Conservation (phyloP, 2,113 vertebrate species). For the Phodopus roborovskii region DNA sequence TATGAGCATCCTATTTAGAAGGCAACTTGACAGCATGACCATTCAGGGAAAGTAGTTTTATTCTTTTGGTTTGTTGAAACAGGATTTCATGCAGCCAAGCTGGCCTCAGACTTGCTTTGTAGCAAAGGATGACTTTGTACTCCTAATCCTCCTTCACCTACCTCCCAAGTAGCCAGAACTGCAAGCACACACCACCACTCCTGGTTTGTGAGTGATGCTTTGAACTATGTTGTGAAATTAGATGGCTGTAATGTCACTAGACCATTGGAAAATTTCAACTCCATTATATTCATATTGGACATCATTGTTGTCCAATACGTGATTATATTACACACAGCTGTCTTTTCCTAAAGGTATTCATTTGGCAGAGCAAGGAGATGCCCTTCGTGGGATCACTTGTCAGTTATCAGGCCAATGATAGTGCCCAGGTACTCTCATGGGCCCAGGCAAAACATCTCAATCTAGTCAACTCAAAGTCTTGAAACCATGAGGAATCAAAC, state of each 20-base stretch:
- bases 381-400: not conserved
- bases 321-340: not conserved
- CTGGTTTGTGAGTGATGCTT: not conserved
- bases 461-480: not conserved
- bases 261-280: not conserved
- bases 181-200: not conserved
- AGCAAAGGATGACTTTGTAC: not conserved
- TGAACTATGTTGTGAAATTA: not conserved
- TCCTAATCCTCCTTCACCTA: not conserved
- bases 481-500: not conserved
- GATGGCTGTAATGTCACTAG: not conserved
- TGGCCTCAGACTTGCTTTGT: not conserved
- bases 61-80: not conserved
- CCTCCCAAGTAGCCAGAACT: not conserved
- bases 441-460: not conserved
- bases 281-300: not conserved
- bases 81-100: not conserved
- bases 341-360: not conserved
- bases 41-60: not conserved
- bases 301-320: not conserved
- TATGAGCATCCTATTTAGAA: not conserved
- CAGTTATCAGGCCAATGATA: not conserved
- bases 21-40: not conserved
- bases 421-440: not conserved
- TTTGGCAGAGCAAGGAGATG: not conserved